phyloP scores from a whole-genome alignment of 2,113 vertebrate species.

The Orientallactaga bullata region DNA sequence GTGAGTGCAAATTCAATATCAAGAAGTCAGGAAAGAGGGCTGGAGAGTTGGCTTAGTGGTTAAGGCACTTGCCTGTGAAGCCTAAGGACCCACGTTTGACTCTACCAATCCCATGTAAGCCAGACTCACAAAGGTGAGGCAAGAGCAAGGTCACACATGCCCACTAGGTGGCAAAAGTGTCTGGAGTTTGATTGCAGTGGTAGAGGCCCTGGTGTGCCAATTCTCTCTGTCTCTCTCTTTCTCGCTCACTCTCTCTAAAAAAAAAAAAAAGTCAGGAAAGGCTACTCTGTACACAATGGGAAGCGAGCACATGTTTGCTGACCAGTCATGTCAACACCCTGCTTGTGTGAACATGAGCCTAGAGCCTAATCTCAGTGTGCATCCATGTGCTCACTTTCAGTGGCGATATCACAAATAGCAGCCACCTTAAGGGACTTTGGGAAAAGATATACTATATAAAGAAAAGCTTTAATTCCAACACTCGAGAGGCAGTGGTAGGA shows the following conservation, averaged over 20 bases:
- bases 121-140: too few relatives aligned
- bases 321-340: neutral
- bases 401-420: neutral
- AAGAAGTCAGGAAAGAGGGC: neutral
- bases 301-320: neutral
- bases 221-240: too few relatives aligned
- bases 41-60: too few relatives aligned
- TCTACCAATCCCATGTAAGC: too few relatives aligned
- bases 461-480: neutral
- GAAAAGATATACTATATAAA: neutral
- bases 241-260: too few relatives aligned
- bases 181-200: too few relatives aligned
- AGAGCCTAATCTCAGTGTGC: neutral
- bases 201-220: too few relatives aligned
- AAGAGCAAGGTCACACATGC: too few relatives aligned
- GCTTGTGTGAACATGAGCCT: neutral
- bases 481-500: too few relatives aligned
- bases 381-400: neutral
- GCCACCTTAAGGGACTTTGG: neutral
- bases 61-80: too few relatives aligned
- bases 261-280: neutral
- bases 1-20: neutral
- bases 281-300: neutral
- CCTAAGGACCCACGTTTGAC: too few relatives aligned
- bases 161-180: too few relatives aligned